These are phyloP conservation scores for Lindbergichthys nudifrons DNA, from an alignment of 2,797 vertebrate species.

Conservation along the genomic window DNA sequence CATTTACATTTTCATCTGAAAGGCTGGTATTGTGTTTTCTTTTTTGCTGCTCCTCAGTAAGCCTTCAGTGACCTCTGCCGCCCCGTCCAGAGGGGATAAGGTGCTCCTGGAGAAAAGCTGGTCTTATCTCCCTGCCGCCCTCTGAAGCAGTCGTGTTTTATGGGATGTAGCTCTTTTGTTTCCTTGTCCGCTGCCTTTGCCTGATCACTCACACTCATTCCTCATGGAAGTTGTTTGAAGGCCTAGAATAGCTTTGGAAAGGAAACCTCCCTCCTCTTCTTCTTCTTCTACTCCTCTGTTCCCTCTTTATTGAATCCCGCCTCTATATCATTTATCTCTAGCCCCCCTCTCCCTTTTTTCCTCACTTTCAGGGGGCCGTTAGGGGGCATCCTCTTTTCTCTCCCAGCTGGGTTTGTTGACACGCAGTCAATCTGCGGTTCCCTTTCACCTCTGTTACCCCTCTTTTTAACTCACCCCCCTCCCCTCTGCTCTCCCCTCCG, in stretches of 20 bases:
- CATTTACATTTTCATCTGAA: neutral
- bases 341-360: slow-evolving; percentile 81
- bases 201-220: slow-evolving; percentile 85
- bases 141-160: slow-evolving; percentile 77
- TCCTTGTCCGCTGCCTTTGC: slow-evolving; percentile 58
- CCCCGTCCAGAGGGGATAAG: slow-evolving; percentile 60
- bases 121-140: slow-evolving; percentile 73
- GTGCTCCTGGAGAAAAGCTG: slow-evolving; percentile 50
- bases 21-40: slow-evolving; percentile 22
- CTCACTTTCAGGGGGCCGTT: slow-evolving; percentile 80
- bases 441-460: slow-evolving; percentile 81
- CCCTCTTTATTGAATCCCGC: slow-evolving; percentile 91
- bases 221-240: slow-evolving; percentile 88
- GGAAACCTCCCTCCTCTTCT: slow-evolving; percentile 58
- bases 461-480: slow-evolving; percentile 65
- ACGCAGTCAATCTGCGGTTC: slow-evolving; percentile 90
- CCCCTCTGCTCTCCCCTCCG: slow-evolving; percentile 57
- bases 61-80: slow-evolving; percentile 28
- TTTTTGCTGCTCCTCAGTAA: neutral
- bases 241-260: slow-evolving; percentile 85
- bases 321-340: slow-evolving; percentile 89
- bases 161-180: slow-evolving; percentile 83
- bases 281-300: slow-evolving; percentile 69
- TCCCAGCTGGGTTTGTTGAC: slow-evolving; percentile 98
- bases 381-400: slow-evolving; percentile 88